Evolutionary conservation across 1,140 invertebrate species (phyloP).

Genomic region (Ceratina japonica): DNA sequence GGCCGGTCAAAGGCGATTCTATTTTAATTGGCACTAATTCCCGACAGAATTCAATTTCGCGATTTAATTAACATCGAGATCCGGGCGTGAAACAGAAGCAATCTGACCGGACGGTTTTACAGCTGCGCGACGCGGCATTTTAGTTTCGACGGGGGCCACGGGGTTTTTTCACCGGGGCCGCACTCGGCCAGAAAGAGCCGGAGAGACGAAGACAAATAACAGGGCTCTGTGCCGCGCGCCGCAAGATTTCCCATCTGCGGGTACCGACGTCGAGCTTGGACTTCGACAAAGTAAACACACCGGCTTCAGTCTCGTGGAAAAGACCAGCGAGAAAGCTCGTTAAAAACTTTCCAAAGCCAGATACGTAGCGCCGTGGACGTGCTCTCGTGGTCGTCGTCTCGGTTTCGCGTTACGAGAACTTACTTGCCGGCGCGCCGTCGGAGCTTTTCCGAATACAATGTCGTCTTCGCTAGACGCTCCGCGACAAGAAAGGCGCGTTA

Average conservation of each 20-base stretch:
- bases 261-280: slow-evolving; percentile 56
- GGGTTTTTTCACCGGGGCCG: slow-evolving; percentile 47
- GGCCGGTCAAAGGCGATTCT: slow-evolving; percentile 42
- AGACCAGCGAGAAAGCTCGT: slow-evolving; percentile 64
- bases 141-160: slow-evolving; percentile 17
- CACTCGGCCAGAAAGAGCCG: background rate
- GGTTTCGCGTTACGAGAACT: slow-evolving; percentile 49
- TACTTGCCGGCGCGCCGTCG: slow-evolving; percentile 21
- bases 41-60: slow-evolving; percentile 48
- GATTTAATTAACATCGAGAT: slow-evolving; percentile 57
- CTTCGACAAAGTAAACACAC: slow-evolving; percentile 62
- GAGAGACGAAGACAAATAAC: slow-evolving; percentile 57
- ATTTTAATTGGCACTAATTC: slow-evolving; percentile 58
- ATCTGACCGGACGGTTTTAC: background rate
- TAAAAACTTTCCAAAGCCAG: slow-evolving; percentile 66
- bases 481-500: slow-evolving; percentile 26
- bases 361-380: slow-evolving; percentile 41
- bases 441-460: slow-evolving; percentile 35
- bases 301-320: slow-evolving; percentile 45
- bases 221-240: slow-evolving; percentile 32
- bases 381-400: background rate
- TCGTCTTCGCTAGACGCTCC: slow-evolving; percentile 10
- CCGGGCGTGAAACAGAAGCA: slow-evolving; percentile 37
- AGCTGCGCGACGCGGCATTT: slow-evolving; percentile 22
- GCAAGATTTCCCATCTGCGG: slow-evolving; percentile 57